Conservation (phyloP, 2,888 invertebrate species). For the Tetragnatha montana region DNA sequence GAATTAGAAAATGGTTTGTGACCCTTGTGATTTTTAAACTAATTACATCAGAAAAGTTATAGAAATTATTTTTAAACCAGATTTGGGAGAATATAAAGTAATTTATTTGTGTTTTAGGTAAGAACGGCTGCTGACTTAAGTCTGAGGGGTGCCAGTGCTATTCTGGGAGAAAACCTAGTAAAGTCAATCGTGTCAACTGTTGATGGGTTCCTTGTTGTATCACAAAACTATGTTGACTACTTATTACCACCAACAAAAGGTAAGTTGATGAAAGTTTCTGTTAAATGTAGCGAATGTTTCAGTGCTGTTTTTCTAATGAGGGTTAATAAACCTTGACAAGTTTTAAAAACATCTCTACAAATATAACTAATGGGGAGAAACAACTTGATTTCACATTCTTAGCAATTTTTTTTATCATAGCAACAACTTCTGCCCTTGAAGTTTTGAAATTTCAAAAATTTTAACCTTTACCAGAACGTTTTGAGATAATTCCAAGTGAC, state of each 20-base stretch:
- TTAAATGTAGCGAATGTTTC: too few species aligned
- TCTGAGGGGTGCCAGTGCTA: constrained; percentile 38
- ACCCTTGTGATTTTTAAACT: background rate
- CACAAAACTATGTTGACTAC: constrained; percentile 85
- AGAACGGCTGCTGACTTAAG: constrained; percentile 58
- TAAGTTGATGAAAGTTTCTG: background rate
- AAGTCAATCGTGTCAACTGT: constrained; percentile 82
- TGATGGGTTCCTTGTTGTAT: constrained; percentile 82
- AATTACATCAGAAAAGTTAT: background rate
- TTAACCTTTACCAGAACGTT: background rate
- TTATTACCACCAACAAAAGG: constrained; percentile 80
- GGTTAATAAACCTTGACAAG: too few species aligned
- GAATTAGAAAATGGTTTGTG: too few species aligned
- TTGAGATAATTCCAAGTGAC: background rate
- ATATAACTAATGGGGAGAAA: too few species aligned
- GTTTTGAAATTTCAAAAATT: background rate
- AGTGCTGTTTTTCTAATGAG: too few species aligned
- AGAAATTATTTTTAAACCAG: too few species aligned
- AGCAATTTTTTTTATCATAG: background rate
- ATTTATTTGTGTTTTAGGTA: constrained; percentile 30
- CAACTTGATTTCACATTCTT: background rate
- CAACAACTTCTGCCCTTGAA: background rate
- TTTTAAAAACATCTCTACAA: too few species aligned
- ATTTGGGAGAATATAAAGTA: background rate
- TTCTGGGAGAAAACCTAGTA: constrained; percentile 82